Base-by-base conservation (phyloP, 1,140 invertebrate genomes). In the Achroia grisella region DNA sequence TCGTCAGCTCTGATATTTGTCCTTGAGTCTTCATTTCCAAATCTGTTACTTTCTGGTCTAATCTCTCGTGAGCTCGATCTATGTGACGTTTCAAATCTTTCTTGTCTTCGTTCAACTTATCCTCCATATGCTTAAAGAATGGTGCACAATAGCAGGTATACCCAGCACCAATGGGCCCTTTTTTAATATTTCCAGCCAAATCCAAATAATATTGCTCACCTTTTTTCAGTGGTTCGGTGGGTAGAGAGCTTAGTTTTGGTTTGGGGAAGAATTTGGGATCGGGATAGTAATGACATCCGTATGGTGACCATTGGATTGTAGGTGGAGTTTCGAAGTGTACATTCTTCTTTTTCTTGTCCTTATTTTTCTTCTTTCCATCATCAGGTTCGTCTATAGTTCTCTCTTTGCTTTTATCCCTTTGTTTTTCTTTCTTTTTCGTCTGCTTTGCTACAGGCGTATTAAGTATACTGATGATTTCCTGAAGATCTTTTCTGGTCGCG, bases 181-280 rank as follows among this genome's bases (percentile, higher is more conserved):
- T 98, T 56, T 95, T 92, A 42, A 99, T 97, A 71, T 98, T 97
- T 2, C 97, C 97, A n/a, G 95, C 96, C 42, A 99, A 87, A 78
- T 98, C 97, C 41, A 97, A 87, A 79, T 94, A 99, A 79, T 98
- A 98, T 69, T 98, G 96, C 75, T 97, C 95, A 10, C 97, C 97
- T 55, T 92, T 91, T 54, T 90, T 90, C 0, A 98, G 83, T 0
- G 95, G 94, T 75, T 96, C 95, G 60, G 92, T 89, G 30, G 95
- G 95, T 46, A 97, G 78, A 8, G 94, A 93, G 73, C 95, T 93
- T 44, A 96, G 73, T 57, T 93, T 93, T 34, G 95, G 93, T 54
- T 93, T 90, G 34, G 96, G 93, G 86, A 97, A 93, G 44, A 93
- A 92, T 74, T 91, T 91, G 1, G 91, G 89, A 73, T 94, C 92